These are phyloP conservation scores for Chrysomela aeneicollis DNA, from an alignment of 2,888 invertebrate species.

Conservation along the genomic window DNA sequence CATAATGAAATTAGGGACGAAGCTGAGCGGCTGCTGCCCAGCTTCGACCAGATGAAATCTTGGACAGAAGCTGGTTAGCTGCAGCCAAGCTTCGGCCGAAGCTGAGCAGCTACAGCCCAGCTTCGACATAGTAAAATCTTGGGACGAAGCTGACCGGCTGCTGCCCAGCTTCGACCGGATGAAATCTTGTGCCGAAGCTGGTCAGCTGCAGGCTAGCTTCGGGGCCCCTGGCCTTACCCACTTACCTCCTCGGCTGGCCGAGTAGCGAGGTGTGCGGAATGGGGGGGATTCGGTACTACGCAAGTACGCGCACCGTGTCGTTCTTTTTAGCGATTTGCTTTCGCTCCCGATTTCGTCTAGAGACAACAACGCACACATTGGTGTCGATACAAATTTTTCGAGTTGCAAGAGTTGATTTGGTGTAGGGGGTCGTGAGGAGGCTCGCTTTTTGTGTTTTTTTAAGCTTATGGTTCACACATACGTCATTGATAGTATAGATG, in stretches of 20 bases:
- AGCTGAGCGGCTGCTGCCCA: too few relatives aligned
- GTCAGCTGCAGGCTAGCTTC: too few relatives aligned
- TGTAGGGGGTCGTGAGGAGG: background rate
- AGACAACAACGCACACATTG: constrained; percentile 64
- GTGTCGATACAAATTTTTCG: constrained; percentile 52
- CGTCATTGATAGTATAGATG: too few relatives aligned
- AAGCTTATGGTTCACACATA: constrained; percentile 19
- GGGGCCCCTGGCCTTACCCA: constrained; percentile 62
- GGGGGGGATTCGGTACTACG: constrained; percentile 63
- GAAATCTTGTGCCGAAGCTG: too few relatives aligned
- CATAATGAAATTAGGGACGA: too few relatives aligned
- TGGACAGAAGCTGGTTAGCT: too few relatives aligned
- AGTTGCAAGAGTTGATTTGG: too few relatives aligned
- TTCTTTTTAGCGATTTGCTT: constrained; percentile 41
- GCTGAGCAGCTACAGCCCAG: too few relatives aligned
- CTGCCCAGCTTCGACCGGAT: background rate
- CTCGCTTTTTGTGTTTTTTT: background rate
- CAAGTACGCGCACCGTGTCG: constrained; percentile 53
- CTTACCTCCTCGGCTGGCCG: constrained; percentile 63
- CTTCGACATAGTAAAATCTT: too few relatives aligned
- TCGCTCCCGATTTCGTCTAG: constrained; percentile 66
- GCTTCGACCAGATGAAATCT: too few relatives aligned
- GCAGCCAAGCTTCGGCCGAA: too few relatives aligned
- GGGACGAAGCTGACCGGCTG: too few relatives aligned
- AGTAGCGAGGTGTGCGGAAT: constrained; percentile 56